Percentiles rank a stretch among this genome's conserved stretches.
Evolutionary conservation across 2,797 vertebrate genomes (phyloP).

Genomic region (Dipus sagitta): DNA sequence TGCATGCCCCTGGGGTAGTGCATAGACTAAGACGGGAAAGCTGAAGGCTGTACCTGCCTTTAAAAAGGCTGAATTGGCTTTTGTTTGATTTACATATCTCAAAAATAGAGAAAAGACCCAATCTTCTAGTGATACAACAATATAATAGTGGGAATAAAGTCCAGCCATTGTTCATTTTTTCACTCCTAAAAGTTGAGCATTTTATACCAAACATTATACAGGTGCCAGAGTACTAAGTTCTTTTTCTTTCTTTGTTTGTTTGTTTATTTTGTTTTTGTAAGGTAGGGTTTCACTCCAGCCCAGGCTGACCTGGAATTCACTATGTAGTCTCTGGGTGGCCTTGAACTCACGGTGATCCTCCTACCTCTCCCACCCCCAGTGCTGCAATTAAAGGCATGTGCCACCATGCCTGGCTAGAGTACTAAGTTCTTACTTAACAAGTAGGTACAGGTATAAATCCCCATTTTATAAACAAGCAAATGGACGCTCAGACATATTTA

Average conservation of each 20-base stretch:
- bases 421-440: constrained; percentile 25
- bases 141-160: constrained; percentile 26
- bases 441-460: not conserved
- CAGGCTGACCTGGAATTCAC: too few relatives aligned
- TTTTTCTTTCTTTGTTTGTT: too few relatives aligned
- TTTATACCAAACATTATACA: not conserved
- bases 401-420: not conserved
- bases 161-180: constrained; percentile 12
- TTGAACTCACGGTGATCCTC: too few relatives aligned
- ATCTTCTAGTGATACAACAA: constrained; percentile 27
- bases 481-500: constrained; percentile 31
- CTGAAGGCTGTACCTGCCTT: constrained; percentile 1
- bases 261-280: too few relatives aligned
- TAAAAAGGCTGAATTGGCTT: constrained; percentile 22
- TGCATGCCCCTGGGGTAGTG: not conserved
- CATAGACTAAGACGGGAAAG: not conserved
- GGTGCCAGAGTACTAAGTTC: too few relatives aligned
- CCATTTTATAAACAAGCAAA: constrained; percentile 57
- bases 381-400: too few relatives aligned
- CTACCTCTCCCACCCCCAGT: too few relatives aligned
- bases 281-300: too few relatives aligned
- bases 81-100: constrained; percentile 50
- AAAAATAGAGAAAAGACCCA: constrained; percentile 5
- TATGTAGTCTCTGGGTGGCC: too few relatives aligned
- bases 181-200: constrained; percentile 36